These are phyloP conservation scores for Archocentrus centrarchus DNA, from an alignment of 2,113 vertebrate genomes.

Conservation along the genomic window DNA sequence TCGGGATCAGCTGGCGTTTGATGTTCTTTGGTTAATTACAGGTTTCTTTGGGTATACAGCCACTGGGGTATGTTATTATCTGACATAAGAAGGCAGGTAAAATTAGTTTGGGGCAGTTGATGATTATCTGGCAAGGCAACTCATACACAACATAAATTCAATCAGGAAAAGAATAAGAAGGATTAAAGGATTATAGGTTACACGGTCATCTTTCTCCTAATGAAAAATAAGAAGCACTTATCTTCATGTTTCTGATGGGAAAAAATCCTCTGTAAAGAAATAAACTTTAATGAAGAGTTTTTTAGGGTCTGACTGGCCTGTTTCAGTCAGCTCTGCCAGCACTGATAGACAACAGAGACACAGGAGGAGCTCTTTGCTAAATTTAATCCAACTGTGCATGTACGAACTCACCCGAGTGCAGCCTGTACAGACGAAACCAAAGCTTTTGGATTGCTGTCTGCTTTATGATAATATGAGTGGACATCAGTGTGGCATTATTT, in stretches of 20 bases:
- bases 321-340: too few relatives aligned
- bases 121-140: neutral
- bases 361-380: neutral
- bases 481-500: neutral
- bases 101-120: neutral
- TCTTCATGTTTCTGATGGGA: too few relatives aligned
- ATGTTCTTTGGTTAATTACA: neutral
- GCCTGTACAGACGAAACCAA: neutral
- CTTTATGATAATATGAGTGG: neutral
- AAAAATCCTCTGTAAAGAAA: too few relatives aligned
- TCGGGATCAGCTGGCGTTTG: too few relatives aligned
- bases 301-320: too few relatives aligned
- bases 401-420: neutral
- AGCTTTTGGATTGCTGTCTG: neutral
- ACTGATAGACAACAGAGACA: too few relatives aligned
- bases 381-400: neutral
- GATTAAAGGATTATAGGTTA: too few relatives aligned
- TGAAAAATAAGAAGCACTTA: too few relatives aligned
- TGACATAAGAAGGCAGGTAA: neutral
- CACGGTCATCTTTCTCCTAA: too few relatives aligned
- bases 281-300: too few relatives aligned
- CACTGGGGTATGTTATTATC: neutral
- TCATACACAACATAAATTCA: neutral
- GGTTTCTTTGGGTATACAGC: neutral
- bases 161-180: neutral